phyloP scores from a whole-genome alignment of 2,888 invertebrate species.

The Baccha elongata region DNA sequence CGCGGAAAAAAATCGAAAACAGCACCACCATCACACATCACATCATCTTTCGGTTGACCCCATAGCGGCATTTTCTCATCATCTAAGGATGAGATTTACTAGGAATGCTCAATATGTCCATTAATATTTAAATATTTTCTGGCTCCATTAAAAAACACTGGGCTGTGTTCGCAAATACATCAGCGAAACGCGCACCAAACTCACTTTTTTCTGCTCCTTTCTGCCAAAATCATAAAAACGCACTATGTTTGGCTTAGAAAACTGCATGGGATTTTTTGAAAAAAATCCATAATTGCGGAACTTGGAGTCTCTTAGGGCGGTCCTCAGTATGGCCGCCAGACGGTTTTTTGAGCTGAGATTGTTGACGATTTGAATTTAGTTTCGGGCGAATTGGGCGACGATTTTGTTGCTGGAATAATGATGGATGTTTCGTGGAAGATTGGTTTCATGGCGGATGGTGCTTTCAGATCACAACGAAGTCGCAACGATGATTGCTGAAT shows the following conservation, averaged over 20 bases:
- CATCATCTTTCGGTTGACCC: background rate
- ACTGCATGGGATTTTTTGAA: constrained; percentile 54
- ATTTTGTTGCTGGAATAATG: constrained; percentile 44
- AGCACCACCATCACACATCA: constrained; percentile 20
- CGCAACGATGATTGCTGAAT: constrained; percentile 84
- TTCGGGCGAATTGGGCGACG: constrained; percentile 77
- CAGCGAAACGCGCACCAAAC: constrained; percentile 12
- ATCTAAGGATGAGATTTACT: constrained; percentile 6
- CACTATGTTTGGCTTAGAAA: constrained; percentile 12
- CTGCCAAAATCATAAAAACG: constrained; percentile 4
- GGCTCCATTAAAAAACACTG: constrained; percentile 59
- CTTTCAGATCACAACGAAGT: constrained; percentile 85
- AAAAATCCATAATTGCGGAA: constrained; percentile 60
- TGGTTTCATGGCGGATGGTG: constrained; percentile 84
- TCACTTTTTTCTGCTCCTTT: constrained; percentile 5
- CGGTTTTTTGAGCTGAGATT: constrained; percentile 86
- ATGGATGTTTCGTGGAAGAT: constrained; percentile 83
- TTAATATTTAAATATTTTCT: constrained; percentile 44
- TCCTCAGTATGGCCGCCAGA: constrained; percentile 88
- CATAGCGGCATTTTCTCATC: constrained; percentile 12
- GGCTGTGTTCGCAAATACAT: constrained; percentile 46
- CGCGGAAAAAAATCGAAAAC: constrained; percentile 68
- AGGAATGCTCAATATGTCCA: constrained; percentile 20
- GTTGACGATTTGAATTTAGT: constrained; percentile 84
- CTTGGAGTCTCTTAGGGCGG: constrained; percentile 23